Percentiles rank a stretch among this genome's conserved stretches.
phyloP scores from a whole-genome alignment of 2,113 vertebrate genomes.

The Micronisus gabar region DNA sequence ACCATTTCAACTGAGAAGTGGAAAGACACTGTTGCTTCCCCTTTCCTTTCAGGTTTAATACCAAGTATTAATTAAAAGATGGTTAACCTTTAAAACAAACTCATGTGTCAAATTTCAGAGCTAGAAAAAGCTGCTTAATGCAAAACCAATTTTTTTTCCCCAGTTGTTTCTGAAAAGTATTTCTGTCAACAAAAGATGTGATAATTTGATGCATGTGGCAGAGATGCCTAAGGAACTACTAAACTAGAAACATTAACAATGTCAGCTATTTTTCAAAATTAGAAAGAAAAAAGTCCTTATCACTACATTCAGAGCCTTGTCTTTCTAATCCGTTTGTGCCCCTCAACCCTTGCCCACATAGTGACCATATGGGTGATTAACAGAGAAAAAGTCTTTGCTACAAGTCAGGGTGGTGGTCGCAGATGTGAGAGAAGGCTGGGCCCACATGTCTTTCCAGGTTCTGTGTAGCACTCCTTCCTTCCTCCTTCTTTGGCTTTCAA shows the following conservation, averaged over 20 bases:
- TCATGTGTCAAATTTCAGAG: neutral
- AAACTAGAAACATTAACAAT: neutral
- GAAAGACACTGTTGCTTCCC: neutral
- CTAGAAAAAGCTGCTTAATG: neutral
- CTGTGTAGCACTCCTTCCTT: neutral
- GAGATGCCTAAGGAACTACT: neutral
- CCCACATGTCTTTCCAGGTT: neutral
- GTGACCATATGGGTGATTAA: neutral
- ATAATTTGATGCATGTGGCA: neutral
- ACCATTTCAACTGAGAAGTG: neutral
- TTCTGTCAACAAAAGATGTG: neutral
- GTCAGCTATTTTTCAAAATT: neutral
- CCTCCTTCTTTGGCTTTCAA: neutral
- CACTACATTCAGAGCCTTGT: neutral
- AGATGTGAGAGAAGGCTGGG: neutral
- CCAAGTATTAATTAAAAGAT: slow-evolving; percentile 27
- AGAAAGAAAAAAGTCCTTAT: neutral
- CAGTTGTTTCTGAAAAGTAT: neutral
- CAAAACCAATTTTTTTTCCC: neutral
- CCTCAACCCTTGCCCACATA: neutral
- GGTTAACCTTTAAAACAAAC: slow-evolving; percentile 21
- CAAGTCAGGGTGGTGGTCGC: neutral
- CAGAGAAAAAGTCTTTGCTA: neutral
- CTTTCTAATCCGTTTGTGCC: neutral
- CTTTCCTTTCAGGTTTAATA: neutral